A percentile compares a stretch with the other conserved stretches of the same genome.
phyloP scores from a whole-genome alignment of 92 coral and sea anemone species.

The Metridium senile region DNA sequence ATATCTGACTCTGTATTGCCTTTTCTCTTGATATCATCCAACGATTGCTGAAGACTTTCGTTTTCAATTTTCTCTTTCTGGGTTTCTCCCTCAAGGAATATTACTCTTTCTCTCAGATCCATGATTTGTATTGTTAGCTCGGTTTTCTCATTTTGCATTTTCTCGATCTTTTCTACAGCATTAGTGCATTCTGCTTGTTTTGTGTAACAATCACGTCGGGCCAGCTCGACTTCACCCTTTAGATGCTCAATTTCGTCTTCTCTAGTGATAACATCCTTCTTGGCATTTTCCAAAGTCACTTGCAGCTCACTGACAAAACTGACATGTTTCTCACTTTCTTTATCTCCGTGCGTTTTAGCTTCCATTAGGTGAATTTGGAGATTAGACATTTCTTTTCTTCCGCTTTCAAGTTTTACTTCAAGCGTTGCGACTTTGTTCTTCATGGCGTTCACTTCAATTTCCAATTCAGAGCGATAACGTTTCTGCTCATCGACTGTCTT shows the following conservation, averaged over 20 bases:
- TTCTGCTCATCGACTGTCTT: slow-evolving; percentile 60
- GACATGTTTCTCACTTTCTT: slow-evolving; percentile 57
- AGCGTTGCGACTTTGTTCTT: slow-evolving; percentile 70
- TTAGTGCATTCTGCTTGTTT: slow-evolving; percentile 81
- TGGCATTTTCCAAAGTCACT: slow-evolving; percentile 71
- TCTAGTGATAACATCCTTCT: slow-evolving; percentile 72
- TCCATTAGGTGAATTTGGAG: slow-evolving; percentile 71
- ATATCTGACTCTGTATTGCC: slow-evolving; percentile 69
- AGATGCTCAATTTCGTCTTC: slow-evolving; percentile 87
- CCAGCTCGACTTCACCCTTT: slow-evolving; percentile 72
- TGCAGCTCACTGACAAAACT: slow-evolving; percentile 77
- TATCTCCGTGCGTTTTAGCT: slow-evolving; percentile 61
- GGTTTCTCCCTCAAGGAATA: slow-evolving; percentile 74
- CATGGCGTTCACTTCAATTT: slow-evolving; percentile 62
- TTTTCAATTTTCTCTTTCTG: slow-evolving; percentile 66
- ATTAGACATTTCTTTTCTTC: slow-evolving; percentile 56
- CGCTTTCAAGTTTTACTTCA: slow-evolving; percentile 64
- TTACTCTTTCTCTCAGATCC: slow-evolving; percentile 78
- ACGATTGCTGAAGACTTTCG: slow-evolving; percentile 50
- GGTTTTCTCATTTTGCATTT: slow-evolving; percentile 83
- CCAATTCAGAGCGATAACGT: slow-evolving; percentile 65
- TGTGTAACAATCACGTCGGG: slow-evolving; percentile 74
- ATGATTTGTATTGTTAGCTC: slow-evolving; percentile 87
- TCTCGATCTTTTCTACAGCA: slow-evolving; percentile 72
- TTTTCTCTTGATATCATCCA: slow-evolving; percentile 52